Evolutionary conservation across 2,888 invertebrate genomes (phyloP).

Genomic region (Ophioninae sp.): DNA sequence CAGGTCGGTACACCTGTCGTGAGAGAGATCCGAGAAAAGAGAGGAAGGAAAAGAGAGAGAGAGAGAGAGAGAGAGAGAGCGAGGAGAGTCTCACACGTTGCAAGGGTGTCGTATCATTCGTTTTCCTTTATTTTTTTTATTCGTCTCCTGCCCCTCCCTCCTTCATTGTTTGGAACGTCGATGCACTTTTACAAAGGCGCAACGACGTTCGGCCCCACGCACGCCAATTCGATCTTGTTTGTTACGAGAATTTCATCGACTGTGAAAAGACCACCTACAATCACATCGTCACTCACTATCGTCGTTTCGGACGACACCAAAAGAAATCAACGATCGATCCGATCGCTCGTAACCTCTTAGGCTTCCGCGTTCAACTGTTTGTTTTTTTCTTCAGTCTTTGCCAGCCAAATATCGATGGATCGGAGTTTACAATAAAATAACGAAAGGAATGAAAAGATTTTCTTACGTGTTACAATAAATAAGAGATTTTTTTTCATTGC

Average conservation of each 20-base stretch:
- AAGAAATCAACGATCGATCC: background rate
- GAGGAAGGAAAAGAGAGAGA: background rate
- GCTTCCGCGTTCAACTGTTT: background rate
- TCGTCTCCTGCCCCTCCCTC: slow-evolving; percentile 14
- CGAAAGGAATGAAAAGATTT: background rate
- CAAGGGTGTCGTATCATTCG: slow-evolving; percentile 59
- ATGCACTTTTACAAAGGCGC: slow-evolving; percentile 38
- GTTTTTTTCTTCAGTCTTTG: background rate
- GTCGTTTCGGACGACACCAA: background rate
- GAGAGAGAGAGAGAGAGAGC: slow-evolving; percentile 25
- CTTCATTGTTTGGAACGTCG: slow-evolving; percentile 40
- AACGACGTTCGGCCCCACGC: slow-evolving; percentile 31
- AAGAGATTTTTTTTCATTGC: no score
- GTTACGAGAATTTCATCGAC: slow-evolving; percentile 21
- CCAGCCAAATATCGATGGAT: background rate
- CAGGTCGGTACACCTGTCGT: slow-evolving; percentile 73
- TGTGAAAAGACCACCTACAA: slow-evolving; percentile 27
- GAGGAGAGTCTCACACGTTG: slow-evolving; percentile 45
- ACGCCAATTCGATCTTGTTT: slow-evolving; percentile 47
- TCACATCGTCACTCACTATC: background rate
- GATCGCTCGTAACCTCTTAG: background rate
- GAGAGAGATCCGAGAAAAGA: slow-evolving; percentile 43
- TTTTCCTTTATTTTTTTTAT: slow-evolving; percentile 55
- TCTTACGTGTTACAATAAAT: background rate
- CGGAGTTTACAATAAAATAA: background rate